Conservation (phyloP, 2,113 vertebrate species). For the Grantiella picta region DNA sequence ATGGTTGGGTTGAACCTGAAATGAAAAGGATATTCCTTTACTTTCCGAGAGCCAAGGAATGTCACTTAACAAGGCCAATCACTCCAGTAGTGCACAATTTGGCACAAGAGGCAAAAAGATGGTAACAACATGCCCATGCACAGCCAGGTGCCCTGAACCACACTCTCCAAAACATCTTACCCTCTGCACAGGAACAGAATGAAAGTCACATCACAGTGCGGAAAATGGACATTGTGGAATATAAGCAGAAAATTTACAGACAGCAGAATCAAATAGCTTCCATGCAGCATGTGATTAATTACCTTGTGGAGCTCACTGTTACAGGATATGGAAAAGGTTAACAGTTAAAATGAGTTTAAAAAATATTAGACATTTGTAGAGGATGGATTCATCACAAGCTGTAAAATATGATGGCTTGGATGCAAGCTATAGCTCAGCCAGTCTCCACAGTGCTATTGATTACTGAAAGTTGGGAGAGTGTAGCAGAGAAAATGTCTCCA, state of each 20-base stretch:
- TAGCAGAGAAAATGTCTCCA: neutral
- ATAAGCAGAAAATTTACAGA: neutral
- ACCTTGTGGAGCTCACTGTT: neutral
- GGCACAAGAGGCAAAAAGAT: neutral
- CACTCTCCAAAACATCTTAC: accelerated
- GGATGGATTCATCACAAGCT: neutral
- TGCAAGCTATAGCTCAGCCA: neutral
- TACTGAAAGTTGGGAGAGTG: neutral
- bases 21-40: neutral
- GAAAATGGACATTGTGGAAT: neutral
- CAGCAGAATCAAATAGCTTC: neutral
- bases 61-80: neutral
- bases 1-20: neutral
- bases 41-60: neutral
- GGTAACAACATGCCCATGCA: accelerated
- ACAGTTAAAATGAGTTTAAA: neutral
- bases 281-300: neutral
- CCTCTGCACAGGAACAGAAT: neutral
- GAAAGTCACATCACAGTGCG: neutral
- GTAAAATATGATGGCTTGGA: neutral
- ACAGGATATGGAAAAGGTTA: neutral
- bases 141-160: neutral
- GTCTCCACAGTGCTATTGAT: neutral
- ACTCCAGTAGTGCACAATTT: accelerated
- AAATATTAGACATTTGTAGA: neutral